phyloP scores from a whole-genome alignment of 2,113 vertebrate species.

The Eira barbara region DNA sequence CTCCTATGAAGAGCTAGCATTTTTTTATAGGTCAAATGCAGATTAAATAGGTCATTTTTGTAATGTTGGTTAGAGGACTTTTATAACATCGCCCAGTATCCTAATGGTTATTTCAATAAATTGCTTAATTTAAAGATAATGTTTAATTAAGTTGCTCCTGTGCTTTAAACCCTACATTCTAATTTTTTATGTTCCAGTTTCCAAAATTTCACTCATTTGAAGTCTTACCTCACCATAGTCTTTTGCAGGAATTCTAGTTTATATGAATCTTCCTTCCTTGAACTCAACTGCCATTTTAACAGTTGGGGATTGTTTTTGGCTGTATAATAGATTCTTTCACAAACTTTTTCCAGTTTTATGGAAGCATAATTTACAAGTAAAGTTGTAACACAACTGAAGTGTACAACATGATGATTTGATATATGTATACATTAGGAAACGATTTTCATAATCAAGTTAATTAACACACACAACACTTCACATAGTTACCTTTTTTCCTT shows the following conservation, averaged over 20 bases:
- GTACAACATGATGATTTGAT: background rate
- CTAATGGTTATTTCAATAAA: background rate
- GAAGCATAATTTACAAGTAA: background rate
- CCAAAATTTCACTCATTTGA: background rate
- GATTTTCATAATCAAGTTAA: background rate
- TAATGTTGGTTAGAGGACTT: background rate
- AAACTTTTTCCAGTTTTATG: background rate
- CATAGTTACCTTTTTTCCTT: background rate
- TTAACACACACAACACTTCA: background rate
- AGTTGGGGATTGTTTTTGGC: background rate
- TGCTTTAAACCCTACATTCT: background rate
- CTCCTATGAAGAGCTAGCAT: background rate
- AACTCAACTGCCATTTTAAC: background rate
- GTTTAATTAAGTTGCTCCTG: background rate
- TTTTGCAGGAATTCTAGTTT: background rate
- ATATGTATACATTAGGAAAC: background rate
- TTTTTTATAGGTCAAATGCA: background rate
- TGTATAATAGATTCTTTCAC: background rate
- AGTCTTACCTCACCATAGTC: background rate
- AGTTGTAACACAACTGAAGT: background rate
- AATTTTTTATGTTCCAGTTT: background rate
- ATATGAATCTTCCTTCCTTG: background rate
- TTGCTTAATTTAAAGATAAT: constrained; percentile 11
- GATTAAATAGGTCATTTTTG: background rate
- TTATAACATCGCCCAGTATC: background rate